Base-by-base conservation (phyloP, 2,888 invertebrate species). In the Eubasilissa splendida region DNA sequence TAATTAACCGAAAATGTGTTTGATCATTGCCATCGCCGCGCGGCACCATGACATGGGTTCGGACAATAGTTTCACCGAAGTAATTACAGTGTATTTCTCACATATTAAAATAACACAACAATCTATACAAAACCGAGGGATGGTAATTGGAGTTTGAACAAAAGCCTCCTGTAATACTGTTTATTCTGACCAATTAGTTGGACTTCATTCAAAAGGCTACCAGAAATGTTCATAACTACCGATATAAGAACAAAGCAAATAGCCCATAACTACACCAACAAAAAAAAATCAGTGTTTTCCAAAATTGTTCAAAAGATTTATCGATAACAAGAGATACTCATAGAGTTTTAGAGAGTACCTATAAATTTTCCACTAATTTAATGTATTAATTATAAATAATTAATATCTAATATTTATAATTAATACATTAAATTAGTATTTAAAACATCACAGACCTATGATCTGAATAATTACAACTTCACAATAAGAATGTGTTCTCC, bases 141-240 rank as follows among this genome's bases (percentile, higher is more conserved):
- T 65, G 74, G 60, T 76, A 80, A 76, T 80, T 76, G 76, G 60
- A 65, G 70, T 63, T 54, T 14, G 42, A 42, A 56, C 50, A 76
- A 66, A 65, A 75, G 42, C 71, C 54, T 50, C 60, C 56, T 42
- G 59, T 31, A 70, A 71, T 54, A 76, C 56, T 77, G 74, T 83
- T 83, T 83, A 83, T 79, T 83, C 76, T 22, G 68, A 83, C 81
- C 83, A 83, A 83, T 83, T 83, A 83, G 83, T 66, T 75, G 52
- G 80, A 58, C 70, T 79, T 75, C 52, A 77, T 75, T 54, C 66
- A 78, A 75, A 75, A 60, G 75, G 50, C 50, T 50, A 77, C 73
- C 59, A 54, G 65, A 14, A 56, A 66, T 31, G 66, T 76, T 70
- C 82, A 70, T 76, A 82, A 79, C 81, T 71, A 68, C 66, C 78